Evolutionary conservation across 2,113 vertebrate genomes (phyloP).

Genomic region (Lasiurus borealis): DNA sequence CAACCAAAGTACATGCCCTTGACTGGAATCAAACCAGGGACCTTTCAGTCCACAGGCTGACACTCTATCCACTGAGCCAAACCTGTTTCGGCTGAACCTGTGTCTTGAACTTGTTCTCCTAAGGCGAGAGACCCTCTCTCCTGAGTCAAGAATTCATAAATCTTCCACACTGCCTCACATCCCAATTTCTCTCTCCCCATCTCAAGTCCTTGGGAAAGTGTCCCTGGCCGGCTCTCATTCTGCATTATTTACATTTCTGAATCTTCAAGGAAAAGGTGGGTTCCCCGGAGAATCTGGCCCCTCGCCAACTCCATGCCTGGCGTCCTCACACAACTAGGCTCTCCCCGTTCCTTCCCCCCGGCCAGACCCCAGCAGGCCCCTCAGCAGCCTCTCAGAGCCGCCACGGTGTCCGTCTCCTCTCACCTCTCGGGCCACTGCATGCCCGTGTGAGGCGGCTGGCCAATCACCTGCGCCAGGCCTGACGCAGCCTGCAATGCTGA

Average conservation of each 20-base stretch:
- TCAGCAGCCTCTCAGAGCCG: accelerated
- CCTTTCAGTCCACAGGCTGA: no score
- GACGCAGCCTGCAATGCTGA: no score
- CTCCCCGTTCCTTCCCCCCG: no score
- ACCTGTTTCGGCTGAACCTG: no score
- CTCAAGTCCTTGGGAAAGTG: background rate
- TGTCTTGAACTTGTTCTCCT: background rate
- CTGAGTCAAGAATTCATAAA: background rate
- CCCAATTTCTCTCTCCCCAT: background rate
- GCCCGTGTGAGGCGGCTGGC: no score
- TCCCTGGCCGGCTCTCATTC: background rate
- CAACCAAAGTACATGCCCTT: no score
- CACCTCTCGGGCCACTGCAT: no score
- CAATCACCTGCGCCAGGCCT: no score
- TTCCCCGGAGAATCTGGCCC: background rate
- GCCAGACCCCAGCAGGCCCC: background rate
- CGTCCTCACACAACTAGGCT: accelerated
- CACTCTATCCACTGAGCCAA: no score
- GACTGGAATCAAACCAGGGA: no score
- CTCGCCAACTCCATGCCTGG: accelerated
- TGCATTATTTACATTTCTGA: background rate
- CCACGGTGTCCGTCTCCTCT: no score
- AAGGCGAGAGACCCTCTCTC: background rate
- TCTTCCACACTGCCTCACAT: background rate
- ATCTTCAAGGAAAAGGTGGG: background rate